Percentiles rank a stretch among this genome's conserved stretches.
Evolutionary conservation across 2,888 invertebrate species (phyloP).

Genomic region (Scaptomyza reducta): DNA sequence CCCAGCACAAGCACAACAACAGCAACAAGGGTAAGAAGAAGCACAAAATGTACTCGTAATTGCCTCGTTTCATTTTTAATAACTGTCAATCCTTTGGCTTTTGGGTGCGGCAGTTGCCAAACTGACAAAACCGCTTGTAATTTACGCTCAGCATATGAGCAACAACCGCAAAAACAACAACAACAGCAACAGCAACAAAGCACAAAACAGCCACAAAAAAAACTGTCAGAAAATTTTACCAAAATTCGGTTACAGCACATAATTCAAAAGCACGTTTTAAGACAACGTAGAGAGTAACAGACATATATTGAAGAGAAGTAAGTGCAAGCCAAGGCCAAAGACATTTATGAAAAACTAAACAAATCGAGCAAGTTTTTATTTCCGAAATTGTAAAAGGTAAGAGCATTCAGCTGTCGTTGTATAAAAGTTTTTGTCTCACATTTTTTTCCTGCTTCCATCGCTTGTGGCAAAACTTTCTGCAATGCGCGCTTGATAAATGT

Average conservation of each 20-base stretch:
- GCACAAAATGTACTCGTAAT: slow-evolving; percentile 67
- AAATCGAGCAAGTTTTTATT: background rate
- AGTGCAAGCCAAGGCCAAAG: background rate
- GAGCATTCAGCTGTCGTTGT: slow-evolving; percentile 50
- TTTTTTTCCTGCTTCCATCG: slow-evolving; percentile 22
- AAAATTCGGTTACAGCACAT: slow-evolving; percentile 19
- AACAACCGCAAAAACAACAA: slow-evolving; percentile 28
- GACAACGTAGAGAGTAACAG: background rate
- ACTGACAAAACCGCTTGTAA: slow-evolving; percentile 67
- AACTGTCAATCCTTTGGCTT: slow-evolving; percentile 76
- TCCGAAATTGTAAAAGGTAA: background rate
- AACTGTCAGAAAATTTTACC: slow-evolving; percentile 22
- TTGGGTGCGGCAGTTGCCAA: slow-evolving; percentile 70
- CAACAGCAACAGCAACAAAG: slow-evolving; percentile 19
- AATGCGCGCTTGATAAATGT: slow-evolving; percentile 71
- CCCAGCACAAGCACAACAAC: slow-evolving; percentile 48
- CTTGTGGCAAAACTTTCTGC: slow-evolving; percentile 54
- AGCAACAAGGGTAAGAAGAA: slow-evolving; percentile 11
- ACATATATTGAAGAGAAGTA: background rate
- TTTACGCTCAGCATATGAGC: slow-evolving; percentile 59
- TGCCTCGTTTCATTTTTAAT: slow-evolving; percentile 78
- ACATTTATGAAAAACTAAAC: background rate
- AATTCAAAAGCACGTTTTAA: slow-evolving; percentile 3
- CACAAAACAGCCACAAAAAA: slow-evolving; percentile 37
- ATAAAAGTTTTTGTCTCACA: background rate